phyloP scores from a whole-genome alignment of 2,797 vertebrate species.

The Phalloptychus januarius region DNA sequence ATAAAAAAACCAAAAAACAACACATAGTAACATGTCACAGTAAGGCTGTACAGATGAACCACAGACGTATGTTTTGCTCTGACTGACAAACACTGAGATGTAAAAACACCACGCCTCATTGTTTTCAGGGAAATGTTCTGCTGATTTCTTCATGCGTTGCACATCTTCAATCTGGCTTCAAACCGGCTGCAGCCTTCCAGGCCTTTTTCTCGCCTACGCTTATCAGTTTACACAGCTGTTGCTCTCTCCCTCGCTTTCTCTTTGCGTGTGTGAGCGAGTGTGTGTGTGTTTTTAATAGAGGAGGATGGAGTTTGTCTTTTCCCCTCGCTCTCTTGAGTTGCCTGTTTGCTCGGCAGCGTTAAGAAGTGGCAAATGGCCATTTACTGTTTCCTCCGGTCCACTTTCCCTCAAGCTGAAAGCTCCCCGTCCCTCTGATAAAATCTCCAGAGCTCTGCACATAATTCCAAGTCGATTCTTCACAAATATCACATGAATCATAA shows the following conservation, averaged over 20 bases:
- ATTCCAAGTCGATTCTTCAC: neutral
- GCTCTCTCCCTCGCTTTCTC: conserved; percentile 42
- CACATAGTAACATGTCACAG: conserved; percentile 13
- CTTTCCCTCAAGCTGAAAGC: conserved; percentile 31
- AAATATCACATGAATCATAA: conserved; percentile 19
- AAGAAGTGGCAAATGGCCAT: conserved; percentile 41
- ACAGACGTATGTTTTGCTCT: conserved; percentile 12
- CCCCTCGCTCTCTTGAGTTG: conserved; percentile 9
- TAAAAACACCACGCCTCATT: conserved; percentile 3
- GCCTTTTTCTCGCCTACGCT: conserved; percentile 60
- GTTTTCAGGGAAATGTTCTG: conserved; percentile 18
- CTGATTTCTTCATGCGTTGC: conserved; percentile 45
- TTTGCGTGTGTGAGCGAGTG: conserved; percentile 20
- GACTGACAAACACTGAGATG: conserved; percentile 27
- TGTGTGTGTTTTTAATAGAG: conserved; percentile 29
- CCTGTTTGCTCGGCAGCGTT: conserved; percentile 38
- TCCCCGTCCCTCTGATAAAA: conserved; percentile 8
- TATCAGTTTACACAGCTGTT: conserved; percentile 79
- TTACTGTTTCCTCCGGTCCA: conserved; percentile 34
- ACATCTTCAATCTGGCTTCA: conserved; percentile 47
- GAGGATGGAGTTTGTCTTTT: conserved; percentile 29
- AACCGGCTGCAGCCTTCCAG: conserved; percentile 52
- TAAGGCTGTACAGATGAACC: conserved; percentile 5
- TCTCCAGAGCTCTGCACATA: conserved; percentile 20
- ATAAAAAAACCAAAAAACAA: conserved; percentile 6